Base-by-base conservation (phyloP, 2,113 vertebrate species). In the Channa maculata region DNA sequence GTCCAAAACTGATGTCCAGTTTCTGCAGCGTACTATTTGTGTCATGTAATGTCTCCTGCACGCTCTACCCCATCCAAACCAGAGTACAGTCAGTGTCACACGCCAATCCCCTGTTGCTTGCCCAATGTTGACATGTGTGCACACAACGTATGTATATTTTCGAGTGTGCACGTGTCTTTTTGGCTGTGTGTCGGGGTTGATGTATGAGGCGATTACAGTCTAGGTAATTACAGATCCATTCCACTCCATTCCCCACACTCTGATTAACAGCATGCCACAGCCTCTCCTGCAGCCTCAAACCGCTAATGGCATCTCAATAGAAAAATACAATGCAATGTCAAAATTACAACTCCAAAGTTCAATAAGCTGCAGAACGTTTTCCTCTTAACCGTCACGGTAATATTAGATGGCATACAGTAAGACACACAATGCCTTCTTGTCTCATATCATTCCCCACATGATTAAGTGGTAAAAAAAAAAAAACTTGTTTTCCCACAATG, bases 161-260 rank as follows among this genome's bases (percentile, higher is more conserved):
- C 61, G 51, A 44, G 15, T 49, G 24, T 36, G 44, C 36, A 48
- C 6, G 5, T 63, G 71, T 76, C 48, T 53, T 78, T 62, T 55
- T 14, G 54, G 10, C 39, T 41, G 14, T 38, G 46, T n/a, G 66
- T 69, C 77, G 60, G 14, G 9, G 53, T 88, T 89, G 88, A 90
- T 92, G 73, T 77, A 88, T 79, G 81, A 85, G 84, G 75, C 65
- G 81, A 91, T 90, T 90, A 87, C 74, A 58, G 74, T 57, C 38
- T 6, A 49, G 79, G 82, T 87, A 89, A 93, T 92, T 89, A 87
- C 79, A 81, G 83, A 90, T 75, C 83, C 77, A 84, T 82, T 87
- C 82, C 51, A 71, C 77, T 83, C 57, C 70, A 71, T 70, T 82
- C 84, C 87, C 75, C 41, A 45, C 5, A 64, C 86, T 87, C 83